Evolutionary conservation across 2,113 vertebrate genomes (phyloP).

Genomic region (Elephantulus edwardii): DNA sequence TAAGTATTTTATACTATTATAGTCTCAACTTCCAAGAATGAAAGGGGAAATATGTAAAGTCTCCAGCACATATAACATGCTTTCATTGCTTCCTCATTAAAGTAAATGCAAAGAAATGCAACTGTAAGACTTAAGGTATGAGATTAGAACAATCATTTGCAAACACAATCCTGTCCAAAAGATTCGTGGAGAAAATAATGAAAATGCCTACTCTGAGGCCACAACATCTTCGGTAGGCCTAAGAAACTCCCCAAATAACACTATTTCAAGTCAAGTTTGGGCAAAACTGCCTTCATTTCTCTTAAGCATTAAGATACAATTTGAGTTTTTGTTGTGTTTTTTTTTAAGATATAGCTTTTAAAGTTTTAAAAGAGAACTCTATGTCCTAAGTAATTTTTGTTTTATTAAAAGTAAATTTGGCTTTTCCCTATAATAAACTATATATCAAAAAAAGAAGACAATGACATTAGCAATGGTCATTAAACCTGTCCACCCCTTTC

Average conservation of each 20-base stretch:
- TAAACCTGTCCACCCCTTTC: too few relatives aligned
- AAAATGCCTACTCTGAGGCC: background rate
- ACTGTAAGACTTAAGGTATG: fast-evolving
- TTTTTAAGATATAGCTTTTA: background rate
- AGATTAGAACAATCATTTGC: background rate
- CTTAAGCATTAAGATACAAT: background rate
- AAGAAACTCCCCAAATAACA: background rate
- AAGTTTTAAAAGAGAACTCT: slow-evolving; percentile 23
- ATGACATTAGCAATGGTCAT: background rate
- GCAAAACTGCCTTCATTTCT: background rate
- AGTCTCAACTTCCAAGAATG: background rate
- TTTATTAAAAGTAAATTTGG: background rate
- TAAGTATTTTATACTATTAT: too few relatives aligned
- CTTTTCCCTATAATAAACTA: background rate
- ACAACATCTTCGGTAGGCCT: background rate
- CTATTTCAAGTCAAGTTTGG: background rate
- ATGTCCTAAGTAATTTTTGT: background rate
- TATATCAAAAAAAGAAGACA: background rate
- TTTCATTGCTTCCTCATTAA: background rate
- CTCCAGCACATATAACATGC: background rate
- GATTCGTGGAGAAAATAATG: background rate
- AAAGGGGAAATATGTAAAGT: background rate
- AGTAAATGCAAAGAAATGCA: background rate
- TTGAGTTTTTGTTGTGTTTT: too few relatives aligned
- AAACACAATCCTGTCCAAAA: background rate